Base-by-base conservation (phyloP, 2,113 vertebrate species). In the Andinoacara biseriatus region DNA sequence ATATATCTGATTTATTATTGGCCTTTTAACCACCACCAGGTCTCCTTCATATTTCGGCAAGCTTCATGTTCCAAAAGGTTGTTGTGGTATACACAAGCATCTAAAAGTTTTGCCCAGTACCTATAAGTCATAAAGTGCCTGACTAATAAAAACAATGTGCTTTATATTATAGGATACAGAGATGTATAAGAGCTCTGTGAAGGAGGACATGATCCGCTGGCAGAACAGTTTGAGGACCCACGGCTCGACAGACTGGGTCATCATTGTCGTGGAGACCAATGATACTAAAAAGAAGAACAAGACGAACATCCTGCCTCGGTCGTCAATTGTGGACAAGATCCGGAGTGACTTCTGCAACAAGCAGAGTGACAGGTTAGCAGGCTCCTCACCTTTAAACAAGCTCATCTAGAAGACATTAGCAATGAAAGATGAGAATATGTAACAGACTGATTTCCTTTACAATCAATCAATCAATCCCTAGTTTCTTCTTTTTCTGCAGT, bases 311-410 rank as follows among this genome's bases (percentile, higher is more conserved):
- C 97, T 99, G 81, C 97, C 98, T 18, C 96, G 98, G 18, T 97
- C 98, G 3, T 99, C 98, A 58, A 99, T 99, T 78, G 96, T 99
- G 83, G 98, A 99, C 96, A 99, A 99, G 94, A 99, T 99, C 96
- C 97, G 98, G 83, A 99, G 97, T 35, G 98, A 99, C 84, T 99
- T 99, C 90, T 99, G 98, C 90, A 99, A 99, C 94, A 99, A 99
- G 80, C 98, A 99, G 94, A 99, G 97, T 29, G 98, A 99, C 96
- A 97, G 98, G 98, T 99, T 31, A 91, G 84, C 5, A 22, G 31
- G 22, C 2, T 15, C 18, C 15, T 35, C 22, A 20, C 6, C 10
- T 43, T 10, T 5, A 4, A 40, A 58, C 5, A 5, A 20, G 20
- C n/a, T 54, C 15, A 33, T 62, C 56, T 22, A 31, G 26, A 31